These are phyloP conservation scores for Drosophila truncata DNA, from an alignment of 1,140 invertebrate species.

Conservation along the genomic window DNA sequence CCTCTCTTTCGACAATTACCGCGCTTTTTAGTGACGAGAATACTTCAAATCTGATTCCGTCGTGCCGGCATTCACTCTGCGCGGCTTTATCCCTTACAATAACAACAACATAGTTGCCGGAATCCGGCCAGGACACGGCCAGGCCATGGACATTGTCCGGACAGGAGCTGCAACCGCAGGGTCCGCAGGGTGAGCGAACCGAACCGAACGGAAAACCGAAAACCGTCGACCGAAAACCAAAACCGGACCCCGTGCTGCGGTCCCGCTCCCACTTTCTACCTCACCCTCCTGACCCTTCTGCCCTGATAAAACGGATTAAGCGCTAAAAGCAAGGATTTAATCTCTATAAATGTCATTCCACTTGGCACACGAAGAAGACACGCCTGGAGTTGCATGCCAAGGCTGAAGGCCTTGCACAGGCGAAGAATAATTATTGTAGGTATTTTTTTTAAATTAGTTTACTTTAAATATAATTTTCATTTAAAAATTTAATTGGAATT, in stretches of 20 bases:
- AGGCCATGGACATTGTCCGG: conserved; percentile 14
- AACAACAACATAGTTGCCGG: conserved; percentile 24
- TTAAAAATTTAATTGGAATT: background rate
- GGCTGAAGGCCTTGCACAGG: background rate
- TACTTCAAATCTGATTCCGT: conserved; percentile 52
- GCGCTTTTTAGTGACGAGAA: conserved; percentile 56
- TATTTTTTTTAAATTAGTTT: background rate
- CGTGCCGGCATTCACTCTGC: conserved; percentile 29
- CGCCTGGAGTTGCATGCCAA: conserved; percentile 14
- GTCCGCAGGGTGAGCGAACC: conserved; percentile 1
- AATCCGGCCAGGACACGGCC: conserved; percentile 4
- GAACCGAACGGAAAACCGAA: conserved; percentile 10
- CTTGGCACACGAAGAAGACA: conserved; percentile 38
- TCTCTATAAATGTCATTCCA: conserved; percentile 70
- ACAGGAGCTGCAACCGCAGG: conserved; percentile 32
- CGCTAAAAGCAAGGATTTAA: conserved; percentile 77
- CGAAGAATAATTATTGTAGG: background rate
- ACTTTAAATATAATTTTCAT: background rate
- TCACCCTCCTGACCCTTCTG: background rate
- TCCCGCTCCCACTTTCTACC: background rate
- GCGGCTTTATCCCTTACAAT: conserved; percentile 59
- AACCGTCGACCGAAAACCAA: conserved; percentile 28
- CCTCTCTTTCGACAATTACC: conserved; percentile 47
- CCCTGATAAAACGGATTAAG: conserved; percentile 75
- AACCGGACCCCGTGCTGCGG: conserved; percentile 27